Conservation (phyloP, 1,140 invertebrate species). For the Marisa cornuarietis region DNA sequence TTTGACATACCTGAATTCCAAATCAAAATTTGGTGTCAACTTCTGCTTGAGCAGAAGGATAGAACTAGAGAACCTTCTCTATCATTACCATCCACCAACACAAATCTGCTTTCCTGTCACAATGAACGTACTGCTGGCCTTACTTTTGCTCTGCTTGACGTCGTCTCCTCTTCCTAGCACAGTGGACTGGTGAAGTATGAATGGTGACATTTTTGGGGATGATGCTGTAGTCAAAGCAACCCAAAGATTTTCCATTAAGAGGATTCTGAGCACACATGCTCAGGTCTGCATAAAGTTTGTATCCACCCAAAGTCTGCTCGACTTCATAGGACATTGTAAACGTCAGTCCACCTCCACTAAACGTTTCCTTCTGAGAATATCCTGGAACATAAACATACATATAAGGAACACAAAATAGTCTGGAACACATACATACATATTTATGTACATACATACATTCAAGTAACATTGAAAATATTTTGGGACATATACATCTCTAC, state of each 20-base stretch:
- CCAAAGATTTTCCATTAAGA: not conserved
- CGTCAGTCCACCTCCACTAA: conserved; percentile 7
- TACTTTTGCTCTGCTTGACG: not conserved
- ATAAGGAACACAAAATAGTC: not conserved
- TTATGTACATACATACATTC: too few relatives aligned
- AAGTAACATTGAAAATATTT: not conserved
- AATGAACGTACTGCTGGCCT: not conserved
- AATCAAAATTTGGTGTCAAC: too few relatives aligned
- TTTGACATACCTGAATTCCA: too few relatives aligned
- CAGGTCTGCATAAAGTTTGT: not conserved
- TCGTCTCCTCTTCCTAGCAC: not conserved
- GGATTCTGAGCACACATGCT: conserved; percentile 12
- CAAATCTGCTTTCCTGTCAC: too few relatives aligned
- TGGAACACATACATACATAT: too few relatives aligned
- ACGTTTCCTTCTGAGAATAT: conserved; percentile 3
- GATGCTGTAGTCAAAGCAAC: conserved; percentile 7
- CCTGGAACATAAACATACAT: not conserved
- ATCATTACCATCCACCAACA: too few relatives aligned
- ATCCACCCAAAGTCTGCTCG: not conserved
- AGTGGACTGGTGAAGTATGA: not conserved
- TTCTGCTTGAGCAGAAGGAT: too few relatives aligned
- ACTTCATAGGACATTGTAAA: conserved; percentile 15
- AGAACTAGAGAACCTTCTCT: too few relatives aligned
- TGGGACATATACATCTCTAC: not conserved
- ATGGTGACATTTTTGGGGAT: not conserved